phyloP scores from a whole-genome alignment of 92 coral and sea anemone genomes.

The Hydrozoanthus gracilis region DNA sequence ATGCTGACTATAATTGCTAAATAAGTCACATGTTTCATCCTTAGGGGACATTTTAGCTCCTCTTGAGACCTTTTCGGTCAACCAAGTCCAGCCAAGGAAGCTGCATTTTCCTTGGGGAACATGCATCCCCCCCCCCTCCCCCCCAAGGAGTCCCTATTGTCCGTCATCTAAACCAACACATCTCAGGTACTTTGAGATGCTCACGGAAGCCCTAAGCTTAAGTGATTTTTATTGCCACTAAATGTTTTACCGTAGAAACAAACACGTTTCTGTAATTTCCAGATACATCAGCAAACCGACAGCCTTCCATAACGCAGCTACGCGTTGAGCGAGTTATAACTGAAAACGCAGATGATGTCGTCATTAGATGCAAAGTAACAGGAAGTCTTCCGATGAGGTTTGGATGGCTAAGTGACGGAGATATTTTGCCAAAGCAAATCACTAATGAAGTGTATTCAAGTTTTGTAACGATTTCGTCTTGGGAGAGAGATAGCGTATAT shows the following conservation, averaged over 20 bases:
- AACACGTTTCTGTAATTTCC: neutral
- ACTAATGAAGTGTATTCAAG: neutral
- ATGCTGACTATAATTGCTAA: too few species aligned
- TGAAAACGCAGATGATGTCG: neutral
- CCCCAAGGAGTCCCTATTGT: too few species aligned
- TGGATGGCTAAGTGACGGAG: neutral
- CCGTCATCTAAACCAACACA: too few species aligned
- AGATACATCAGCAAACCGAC: neutral
- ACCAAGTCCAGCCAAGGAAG: too few species aligned
- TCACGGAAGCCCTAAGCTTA: neutral
- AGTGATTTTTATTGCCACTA: neutral
- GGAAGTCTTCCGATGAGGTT: constrained; percentile 18
- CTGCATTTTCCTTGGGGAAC: too few species aligned
- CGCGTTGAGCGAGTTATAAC: constrained; percentile 19
- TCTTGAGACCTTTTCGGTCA: too few species aligned
- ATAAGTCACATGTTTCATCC: too few species aligned
- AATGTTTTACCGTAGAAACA: neutral
- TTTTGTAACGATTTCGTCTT: neutral
- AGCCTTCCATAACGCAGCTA: neutral
- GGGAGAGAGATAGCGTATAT: neutral
- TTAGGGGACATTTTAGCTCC: too few species aligned
- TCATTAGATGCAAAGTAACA: constrained; percentile 1
- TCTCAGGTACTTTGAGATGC: too few species aligned
- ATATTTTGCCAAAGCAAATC: neutral
- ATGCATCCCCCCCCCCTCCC: too few species aligned